Base-by-base conservation (phyloP, 1,140 invertebrate species). In the Leptinotarsa lineolata region DNA sequence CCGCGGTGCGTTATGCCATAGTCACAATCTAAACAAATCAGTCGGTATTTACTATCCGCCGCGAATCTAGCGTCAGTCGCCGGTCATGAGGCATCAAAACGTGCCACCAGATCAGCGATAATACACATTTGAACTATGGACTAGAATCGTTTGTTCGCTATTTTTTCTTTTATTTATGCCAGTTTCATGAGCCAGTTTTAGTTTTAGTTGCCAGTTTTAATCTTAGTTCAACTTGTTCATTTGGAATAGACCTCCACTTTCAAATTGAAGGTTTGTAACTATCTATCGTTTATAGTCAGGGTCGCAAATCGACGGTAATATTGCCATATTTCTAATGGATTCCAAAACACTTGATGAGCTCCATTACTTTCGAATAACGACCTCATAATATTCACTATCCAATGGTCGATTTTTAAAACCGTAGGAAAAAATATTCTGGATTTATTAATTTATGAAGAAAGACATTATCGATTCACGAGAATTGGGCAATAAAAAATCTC, bases 1-100 rank as follows among this genome's bases (percentile, higher is more conserved):
- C 68, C 72, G 58, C 72, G 64, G 72, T 73, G 72, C 72, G 72
- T 65, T 73, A 73, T 73, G 72, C 68, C 68, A 65, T 65, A 65
- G 63, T 65, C 63, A 54, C 48, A 65, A 65, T 65, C 63, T 65
- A 65, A 65, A 65, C 63, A 65, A 65, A 65, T 65, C 63, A 65
- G 63, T 65, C 39, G 63, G 22, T 65, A 65, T 65, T 65, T 65
- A 30, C 63, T 65, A 65, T 30, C 63, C 63, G 63, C 63, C 22
- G 39, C 63, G 63, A 39, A 22, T 18, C 21, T 24, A 22, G 63
- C 15, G 22, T 22, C 24, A 12, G 16, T 22, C 63, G 22, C 22
- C 63, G 63, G 39, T 65, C 63, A 65, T 65, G 63, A 22, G 22
- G 63, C 63, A 65, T 22, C 22, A 65, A 39, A 65, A 65, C 63